Conservation (phyloP, 1,140 invertebrate species). For the Conus betulinus region DNA sequence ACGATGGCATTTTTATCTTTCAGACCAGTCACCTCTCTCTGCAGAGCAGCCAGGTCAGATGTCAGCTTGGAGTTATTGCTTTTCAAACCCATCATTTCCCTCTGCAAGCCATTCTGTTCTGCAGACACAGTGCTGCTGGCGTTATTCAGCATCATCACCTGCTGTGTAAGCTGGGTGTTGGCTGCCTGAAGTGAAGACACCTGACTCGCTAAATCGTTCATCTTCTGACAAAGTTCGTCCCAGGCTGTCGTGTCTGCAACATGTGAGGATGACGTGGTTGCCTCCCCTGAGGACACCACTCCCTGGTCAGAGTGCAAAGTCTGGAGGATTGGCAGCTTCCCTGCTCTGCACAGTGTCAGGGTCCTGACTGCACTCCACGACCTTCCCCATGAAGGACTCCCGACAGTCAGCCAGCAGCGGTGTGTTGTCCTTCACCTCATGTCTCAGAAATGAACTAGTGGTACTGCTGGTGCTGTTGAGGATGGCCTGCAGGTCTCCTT, state of each 20-base stretch:
- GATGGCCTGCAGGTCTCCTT: no score
- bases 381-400: no score
- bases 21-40: neutral
- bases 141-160: neutral
- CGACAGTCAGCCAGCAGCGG: no score
- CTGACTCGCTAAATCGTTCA: neutral
- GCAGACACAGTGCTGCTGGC: neutral
- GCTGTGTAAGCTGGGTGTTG: neutral
- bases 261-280: no score
- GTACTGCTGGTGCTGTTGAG: no score
- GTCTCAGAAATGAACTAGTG: no score
- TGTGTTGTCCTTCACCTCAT: no score
- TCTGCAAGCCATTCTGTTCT: neutral
- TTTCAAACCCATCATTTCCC: neutral
- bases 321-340: no score
- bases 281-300: no score
- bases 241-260: neutral
- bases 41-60: neutral
- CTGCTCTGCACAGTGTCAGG: no score
- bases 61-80: neutral
- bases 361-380: no score
- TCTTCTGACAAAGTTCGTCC: neutral
- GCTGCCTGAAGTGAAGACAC: neutral
- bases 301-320: no score
- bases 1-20: neutral